Base-by-base conservation (phyloP, 2,888 invertebrate species). In the Napeogenes inachia region DNA sequence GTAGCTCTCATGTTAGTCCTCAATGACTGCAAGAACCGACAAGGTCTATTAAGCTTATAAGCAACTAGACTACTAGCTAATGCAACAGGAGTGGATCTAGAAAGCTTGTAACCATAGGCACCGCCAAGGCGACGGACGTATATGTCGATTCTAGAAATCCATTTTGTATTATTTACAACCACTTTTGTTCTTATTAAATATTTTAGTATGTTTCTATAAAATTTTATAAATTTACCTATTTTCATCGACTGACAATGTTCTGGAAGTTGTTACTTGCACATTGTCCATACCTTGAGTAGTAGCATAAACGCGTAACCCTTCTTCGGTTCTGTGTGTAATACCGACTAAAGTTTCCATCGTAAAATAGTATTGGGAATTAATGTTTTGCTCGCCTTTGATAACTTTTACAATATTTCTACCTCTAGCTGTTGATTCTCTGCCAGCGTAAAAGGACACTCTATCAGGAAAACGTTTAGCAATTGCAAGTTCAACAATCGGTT, bases 81-180 rank as follows among this genome's bases (percentile, higher is more conserved):
- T 0, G 93, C 88, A 2, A 92, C 75, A 45, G 91, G 84, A 4
- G 84, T 74, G 5, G 89, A 82, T 38, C 94, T 87, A 0, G 92
- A 89, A 65, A 95, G 91, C 80, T 97, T 97, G 0, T 90, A 89
- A 0, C 97, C 97, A 72, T 93, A 97, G 0, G 89, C 94, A 4
- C 97, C 97, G 0, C 96, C 96, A 1, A 95, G 70, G 55, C 96
- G 92, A 56, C 93, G 91, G 0, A 95, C 93, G 46, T 62, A 59
- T 0, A 74, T 69, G 46, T 73, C 68, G n/a, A 73, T 65, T 56
- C 71, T 72, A 13, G 57, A 66, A 61, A 13, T 13, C 5, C 35
- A 35, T 38, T 55, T 47, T 47, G 4, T 42, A 45, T 57, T 12
- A 54, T 57, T 8, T 32, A 45, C 42, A 12, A 54, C 21, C 21